These are phyloP conservation scores for Silurus meridionalis DNA, from an alignment of 2,113 vertebrate genomes.

Conservation along the genomic window DNA sequence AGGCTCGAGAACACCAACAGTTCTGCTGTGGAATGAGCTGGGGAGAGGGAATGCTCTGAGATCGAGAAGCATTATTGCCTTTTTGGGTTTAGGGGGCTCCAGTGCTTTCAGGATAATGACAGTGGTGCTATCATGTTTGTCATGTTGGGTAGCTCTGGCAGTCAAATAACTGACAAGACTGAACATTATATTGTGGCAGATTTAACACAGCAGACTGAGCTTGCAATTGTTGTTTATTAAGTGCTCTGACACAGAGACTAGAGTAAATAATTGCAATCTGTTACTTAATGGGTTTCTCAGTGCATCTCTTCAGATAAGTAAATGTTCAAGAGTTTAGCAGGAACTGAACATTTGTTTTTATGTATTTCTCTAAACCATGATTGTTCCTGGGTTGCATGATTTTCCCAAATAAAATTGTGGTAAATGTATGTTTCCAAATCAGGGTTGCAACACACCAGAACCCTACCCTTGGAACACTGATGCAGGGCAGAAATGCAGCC, in stretches of 20 bases:
- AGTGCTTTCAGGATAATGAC: conserved; percentile 29
- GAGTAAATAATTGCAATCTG: conserved; percentile 36
- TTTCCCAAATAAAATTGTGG: neutral
- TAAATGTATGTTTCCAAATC: too few relatives aligned
- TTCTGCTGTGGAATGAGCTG: conserved; percentile 29
- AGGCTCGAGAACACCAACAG: neutral
- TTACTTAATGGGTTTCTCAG: conserved; percentile 22
- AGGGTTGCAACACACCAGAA: too few relatives aligned
- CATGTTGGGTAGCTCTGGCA: conserved; percentile 29
- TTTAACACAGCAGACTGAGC: conserved; percentile 39
- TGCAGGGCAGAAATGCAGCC: neutral
- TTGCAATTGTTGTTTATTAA: conserved; percentile 41
- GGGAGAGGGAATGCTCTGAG: conserved; percentile 4
- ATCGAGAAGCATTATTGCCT: conserved; percentile 11
- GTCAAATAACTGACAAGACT: conserved; percentile 27
- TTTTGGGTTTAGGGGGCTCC: conserved; percentile 8
- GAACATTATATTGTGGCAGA: conserved; percentile 37
- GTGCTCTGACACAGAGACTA: conserved; percentile 23
- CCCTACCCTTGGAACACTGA: neutral
- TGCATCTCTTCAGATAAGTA: conserved; percentile 4
- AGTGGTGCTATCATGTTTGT: conserved; percentile 36
- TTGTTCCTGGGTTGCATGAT: neutral
- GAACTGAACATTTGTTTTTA: conserved; percentile 9
- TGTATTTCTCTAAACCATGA: neutral
- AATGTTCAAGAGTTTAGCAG: conserved; percentile 22